These are phyloP conservation scores for Eupeodes luniger DNA, from an alignment of 2,888 invertebrate genomes.

Conservation along the genomic window DNA sequence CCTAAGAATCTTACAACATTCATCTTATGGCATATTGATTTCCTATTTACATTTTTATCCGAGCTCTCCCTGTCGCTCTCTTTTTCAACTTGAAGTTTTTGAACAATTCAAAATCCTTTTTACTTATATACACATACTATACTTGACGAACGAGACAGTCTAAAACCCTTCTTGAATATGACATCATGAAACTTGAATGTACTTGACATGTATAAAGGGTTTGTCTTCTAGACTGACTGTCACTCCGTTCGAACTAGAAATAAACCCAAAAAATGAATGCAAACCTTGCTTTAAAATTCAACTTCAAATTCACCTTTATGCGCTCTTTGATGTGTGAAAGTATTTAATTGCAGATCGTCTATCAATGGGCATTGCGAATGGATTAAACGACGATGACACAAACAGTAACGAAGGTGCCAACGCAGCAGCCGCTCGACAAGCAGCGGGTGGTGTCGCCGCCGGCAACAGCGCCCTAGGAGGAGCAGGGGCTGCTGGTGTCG, in stretches of 20 bases:
- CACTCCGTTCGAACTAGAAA: background rate
- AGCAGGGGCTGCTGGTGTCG: conserved; percentile 7
- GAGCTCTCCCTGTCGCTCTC: background rate
- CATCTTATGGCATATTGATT: background rate
- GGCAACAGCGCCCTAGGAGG: conserved; percentile 43
- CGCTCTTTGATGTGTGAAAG: background rate
- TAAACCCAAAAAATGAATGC: background rate
- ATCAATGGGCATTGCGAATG: conserved; percentile 76
- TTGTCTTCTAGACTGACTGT: background rate
- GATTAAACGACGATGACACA: conserved; percentile 76
- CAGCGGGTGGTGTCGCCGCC: conserved; percentile 68
- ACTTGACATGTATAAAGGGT: background rate
- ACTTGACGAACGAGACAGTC: background rate
- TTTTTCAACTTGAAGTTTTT: background rate
- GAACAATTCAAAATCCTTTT: background rate
- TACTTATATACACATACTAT: too few species aligned
- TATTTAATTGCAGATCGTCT: conserved; percentile 76
- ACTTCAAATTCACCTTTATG: background rate
- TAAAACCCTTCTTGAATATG: background rate
- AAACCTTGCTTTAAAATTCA: background rate
- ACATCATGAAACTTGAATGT: background rate
- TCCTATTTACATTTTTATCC: background rate
- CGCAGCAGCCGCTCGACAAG: conserved; percentile 65
- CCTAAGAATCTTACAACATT: background rate
- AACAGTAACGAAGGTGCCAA: conserved; percentile 73